These are phyloP conservation scores for Seira musarum DNA, from an alignment of 2,888 invertebrate genomes.

Conservation along the genomic window DNA sequence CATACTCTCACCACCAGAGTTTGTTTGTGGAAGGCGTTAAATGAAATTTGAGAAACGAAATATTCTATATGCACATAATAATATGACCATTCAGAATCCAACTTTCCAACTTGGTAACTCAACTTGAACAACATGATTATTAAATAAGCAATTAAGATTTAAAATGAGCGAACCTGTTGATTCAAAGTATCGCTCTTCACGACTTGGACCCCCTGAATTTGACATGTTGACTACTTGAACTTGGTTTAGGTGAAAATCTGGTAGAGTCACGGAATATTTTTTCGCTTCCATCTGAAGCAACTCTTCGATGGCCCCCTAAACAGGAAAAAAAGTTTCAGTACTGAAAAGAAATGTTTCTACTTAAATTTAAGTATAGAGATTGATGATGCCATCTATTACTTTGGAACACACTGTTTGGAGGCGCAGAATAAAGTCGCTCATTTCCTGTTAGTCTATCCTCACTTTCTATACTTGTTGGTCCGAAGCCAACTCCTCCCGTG, in stretches of 20 bases:
- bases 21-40: too few species aligned
- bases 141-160: too few species aligned
- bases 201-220: slow-evolving; percentile 6
- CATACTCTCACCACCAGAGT: too few species aligned
- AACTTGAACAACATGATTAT: too few species aligned
- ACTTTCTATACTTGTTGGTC: slow-evolving; percentile 5
- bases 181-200: slow-evolving; percentile 31
- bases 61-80: too few species aligned
- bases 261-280: slow-evolving; percentile 42
- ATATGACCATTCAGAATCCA: too few species aligned
- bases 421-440: slow-evolving; percentile 18
- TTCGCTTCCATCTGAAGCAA: slow-evolving; percentile 64
- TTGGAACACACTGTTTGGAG: too few species aligned
- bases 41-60: too few species aligned
- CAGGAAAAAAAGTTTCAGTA: slow-evolving; percentile 9
- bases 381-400: neutral
- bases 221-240: slow-evolving; percentile 14
- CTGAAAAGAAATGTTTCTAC: neutral
- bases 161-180: too few species aligned
- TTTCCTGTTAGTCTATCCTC: slow-evolving; percentile 10
- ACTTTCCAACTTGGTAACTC: too few species aligned
- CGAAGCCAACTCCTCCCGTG: slow-evolving; percentile 35
- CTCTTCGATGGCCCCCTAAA: slow-evolving; percentile 63
- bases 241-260: slow-evolving; percentile 16
- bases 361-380: neutral